Base-by-base conservation (phyloP, 2,888 invertebrate species). In the Lasioglossum leucozonium region DNA sequence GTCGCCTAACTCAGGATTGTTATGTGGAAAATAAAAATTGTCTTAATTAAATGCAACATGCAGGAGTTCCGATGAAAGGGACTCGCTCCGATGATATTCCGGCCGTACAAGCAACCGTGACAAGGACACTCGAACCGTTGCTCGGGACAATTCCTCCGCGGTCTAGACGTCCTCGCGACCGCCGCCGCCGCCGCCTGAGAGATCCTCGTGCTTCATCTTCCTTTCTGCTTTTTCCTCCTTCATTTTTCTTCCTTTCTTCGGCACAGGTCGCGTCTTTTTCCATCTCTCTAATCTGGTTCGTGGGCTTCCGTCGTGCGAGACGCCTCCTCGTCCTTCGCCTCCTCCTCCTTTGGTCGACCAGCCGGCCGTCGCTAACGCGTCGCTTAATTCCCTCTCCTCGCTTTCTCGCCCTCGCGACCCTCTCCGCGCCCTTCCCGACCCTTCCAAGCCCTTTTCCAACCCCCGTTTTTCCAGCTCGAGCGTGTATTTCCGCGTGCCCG, bases 351-450 rank as follows among this genome's bases (percentile, higher is more conserved):
- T 30, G 58, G 16, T 74, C 79, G 65, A 30, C 74, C 79, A 65
- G 44, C 69, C 40, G 72, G 16, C n/a, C 62, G 47, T 77, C 73
- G 69, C 79, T 79, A 74, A 79, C 82, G 79, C 74, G 47, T 62
- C 79, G 79, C n/a, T 82, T 82, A 79, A 67, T 83, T 81, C 55
- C 18, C 34, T 55, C 81, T 69, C 16, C 79, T 69, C 37, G 44
- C n/a, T 55, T 26, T 65, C 65, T 42, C 26, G 37, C 26, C 30
- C 22, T 65, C 34, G 3, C 34, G 13, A 18, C 40, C 47, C 44
- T 58, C 58, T 62, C 58, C 58, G 26, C 58, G 26, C 30, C 16
- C 44, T n/a, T 65, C 65, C 34, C 30, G 6, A 4, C 37, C 44
- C 42, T 51, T 47, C 18, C 47, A 4, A n/a, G 26, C 58, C 26